phyloP scores from a whole-genome alignment of 2,113 vertebrate species.

The Brachyhypopomus gauderio region DNA sequence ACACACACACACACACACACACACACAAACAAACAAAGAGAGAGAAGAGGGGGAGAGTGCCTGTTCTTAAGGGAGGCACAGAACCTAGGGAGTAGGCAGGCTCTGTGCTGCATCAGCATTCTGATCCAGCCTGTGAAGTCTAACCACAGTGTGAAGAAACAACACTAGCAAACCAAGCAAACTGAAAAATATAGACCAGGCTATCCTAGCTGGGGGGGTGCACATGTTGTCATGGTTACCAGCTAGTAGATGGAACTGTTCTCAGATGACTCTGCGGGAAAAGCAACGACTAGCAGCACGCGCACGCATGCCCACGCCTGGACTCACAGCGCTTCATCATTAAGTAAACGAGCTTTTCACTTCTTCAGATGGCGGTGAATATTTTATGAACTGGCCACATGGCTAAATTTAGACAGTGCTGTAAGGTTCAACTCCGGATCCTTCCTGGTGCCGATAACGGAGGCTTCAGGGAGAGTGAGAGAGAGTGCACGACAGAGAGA shows the following conservation, averaged over 20 bases:
- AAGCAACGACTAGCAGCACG: slow-evolving; percentile 8
- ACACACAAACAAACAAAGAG: background rate
- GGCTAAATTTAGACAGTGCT: slow-evolving; percentile 65
- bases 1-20: background rate
- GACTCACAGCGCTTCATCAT: slow-evolving; percentile 42
- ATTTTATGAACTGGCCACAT: slow-evolving; percentile 64
- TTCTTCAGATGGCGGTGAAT: slow-evolving; percentile 59
- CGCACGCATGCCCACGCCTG: slow-evolving; percentile 40
- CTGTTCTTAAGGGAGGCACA: background rate
- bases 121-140: background rate
- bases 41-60: background rate
- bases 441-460: slow-evolving; percentile 4
- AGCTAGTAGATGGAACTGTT: slow-evolving; percentile 19
- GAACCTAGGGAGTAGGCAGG: background rate
- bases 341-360: slow-evolving; percentile 54
- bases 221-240: slow-evolving; percentile 35
- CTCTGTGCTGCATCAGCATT: background rate
- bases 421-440: slow-evolving; percentile 11
- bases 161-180: background rate
- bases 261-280: slow-evolving; percentile 37
- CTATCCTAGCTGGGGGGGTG: background rate
- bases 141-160: background rate
- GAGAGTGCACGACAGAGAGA: background rate
- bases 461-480: background rate
- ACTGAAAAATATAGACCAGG: background rate